phyloP scores from a whole-genome alignment of 1,140 invertebrate species.

The Periplaneta americana region DNA sequence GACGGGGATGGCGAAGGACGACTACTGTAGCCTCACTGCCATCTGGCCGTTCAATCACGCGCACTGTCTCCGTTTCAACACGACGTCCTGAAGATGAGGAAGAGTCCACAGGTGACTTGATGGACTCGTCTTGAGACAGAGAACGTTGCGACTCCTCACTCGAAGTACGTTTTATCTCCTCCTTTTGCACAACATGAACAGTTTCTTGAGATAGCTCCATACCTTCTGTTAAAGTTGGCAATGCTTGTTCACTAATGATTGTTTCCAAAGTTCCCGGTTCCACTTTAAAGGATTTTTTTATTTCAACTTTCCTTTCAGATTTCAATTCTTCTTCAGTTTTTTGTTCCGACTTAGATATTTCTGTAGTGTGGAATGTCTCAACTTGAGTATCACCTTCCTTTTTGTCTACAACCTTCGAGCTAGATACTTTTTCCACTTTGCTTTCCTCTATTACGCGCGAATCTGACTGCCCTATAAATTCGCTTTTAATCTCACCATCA shows the following conservation, averaged over 20 bases:
- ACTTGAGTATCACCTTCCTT: constrained; percentile 14
- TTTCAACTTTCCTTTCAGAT: constrained; percentile 9
- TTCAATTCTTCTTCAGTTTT: constrained; percentile 21
- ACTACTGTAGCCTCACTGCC: constrained; percentile 27
- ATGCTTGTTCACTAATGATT: not conserved
- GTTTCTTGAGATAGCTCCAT: not conserved
- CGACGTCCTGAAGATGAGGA: constrained; percentile 32
- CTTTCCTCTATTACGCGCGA: constrained; percentile 24
- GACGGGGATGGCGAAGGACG: constrained; percentile 31
- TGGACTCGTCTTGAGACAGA: constrained; percentile 33
- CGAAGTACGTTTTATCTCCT: constrained; percentile 27
- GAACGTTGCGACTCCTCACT: constrained; percentile 33
- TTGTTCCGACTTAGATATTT: constrained; percentile 18
- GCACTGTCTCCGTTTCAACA: constrained; percentile 25
- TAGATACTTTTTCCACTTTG: constrained; percentile 24
- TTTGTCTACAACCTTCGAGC: constrained; percentile 26
- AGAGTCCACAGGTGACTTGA: constrained; percentile 36
- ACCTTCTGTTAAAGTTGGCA: constrained; percentile 10
- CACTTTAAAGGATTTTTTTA: constrained; percentile 14
- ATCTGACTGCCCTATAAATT: not conserved
- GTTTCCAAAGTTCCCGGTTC: constrained; percentile 13
- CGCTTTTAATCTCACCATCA: constrained; percentile 3
- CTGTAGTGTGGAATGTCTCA: constrained; percentile 14
- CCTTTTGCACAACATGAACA: constrained; percentile 14
- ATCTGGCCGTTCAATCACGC: constrained; percentile 18